Conservation (phyloP, 2,113 vertebrate genomes). For the Colius striatus region DNA sequence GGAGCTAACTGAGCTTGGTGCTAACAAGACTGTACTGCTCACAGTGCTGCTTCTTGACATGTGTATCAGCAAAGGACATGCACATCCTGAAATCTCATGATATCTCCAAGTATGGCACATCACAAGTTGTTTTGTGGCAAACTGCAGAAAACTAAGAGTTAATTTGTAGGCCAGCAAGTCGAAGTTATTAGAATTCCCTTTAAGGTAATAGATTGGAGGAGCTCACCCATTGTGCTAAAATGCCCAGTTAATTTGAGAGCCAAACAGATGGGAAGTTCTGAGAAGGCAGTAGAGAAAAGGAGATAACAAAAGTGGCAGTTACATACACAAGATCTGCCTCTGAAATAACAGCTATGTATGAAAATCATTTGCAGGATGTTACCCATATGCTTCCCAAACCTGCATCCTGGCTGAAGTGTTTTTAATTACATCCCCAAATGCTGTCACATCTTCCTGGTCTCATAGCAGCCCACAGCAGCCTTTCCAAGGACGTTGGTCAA, state of each 20-base stretch:
- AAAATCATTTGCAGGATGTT: conserved; percentile 23
- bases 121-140: neutral
- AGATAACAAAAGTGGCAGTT: conserved; percentile 3
- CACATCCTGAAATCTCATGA: neutral
- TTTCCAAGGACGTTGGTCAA: accelerated
- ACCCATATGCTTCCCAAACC: conserved; percentile 24
- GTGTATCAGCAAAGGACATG: neutral
- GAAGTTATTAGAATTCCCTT: neutral
- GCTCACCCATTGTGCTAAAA: conserved; percentile 12
- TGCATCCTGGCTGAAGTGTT: neutral
- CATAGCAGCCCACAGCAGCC: neutral
- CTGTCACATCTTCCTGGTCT: neutral
- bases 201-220: neutral
- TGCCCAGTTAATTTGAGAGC: conserved; percentile 26
- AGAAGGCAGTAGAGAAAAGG: conserved; percentile 6
- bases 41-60: neutral
- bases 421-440: neutral
- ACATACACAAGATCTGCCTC: neutral
- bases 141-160: neutral
- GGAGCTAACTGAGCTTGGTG: neutral
- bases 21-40: neutral
- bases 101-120: accelerated
- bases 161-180: neutral
- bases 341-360: conserved; percentile 5
- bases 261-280: conserved; percentile 49